These are phyloP conservation scores for Eufriesea mexicana DNA, from an alignment of 1,140 invertebrate genomes.

Conservation along the genomic window DNA sequence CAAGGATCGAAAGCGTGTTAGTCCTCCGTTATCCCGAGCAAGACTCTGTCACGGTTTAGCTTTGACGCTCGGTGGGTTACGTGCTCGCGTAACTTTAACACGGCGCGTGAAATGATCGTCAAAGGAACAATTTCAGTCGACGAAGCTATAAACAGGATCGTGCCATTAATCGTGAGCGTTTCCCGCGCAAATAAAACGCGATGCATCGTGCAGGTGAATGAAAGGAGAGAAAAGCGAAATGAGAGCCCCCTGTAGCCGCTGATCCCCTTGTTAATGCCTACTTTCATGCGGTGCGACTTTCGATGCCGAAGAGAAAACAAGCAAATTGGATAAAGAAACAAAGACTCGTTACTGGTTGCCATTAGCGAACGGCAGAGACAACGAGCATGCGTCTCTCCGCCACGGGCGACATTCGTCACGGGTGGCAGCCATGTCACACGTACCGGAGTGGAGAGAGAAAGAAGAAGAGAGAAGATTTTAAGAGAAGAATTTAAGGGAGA, in stretches of 20 bases:
- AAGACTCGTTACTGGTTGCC: background rate
- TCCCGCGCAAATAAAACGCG: background rate
- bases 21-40: background rate
- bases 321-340: background rate
- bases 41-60: too few species aligned
- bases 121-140: too few species aligned
- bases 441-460: background rate
- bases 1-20: background rate
- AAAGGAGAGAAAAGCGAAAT: background rate
- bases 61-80: too few species aligned
- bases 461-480: slow-evolving; percentile 3
- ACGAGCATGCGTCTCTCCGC: too few species aligned
- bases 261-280: background rate
- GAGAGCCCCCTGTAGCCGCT: too few species aligned
- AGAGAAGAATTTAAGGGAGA: slow-evolving; percentile 23
- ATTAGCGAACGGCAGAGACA: background rate
- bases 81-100: too few species aligned
- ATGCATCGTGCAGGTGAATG: background rate
- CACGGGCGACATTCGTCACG: background rate
- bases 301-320: background rate
- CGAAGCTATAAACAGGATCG: too few species aligned
- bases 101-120: too few species aligned
- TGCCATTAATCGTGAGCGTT: too few species aligned
- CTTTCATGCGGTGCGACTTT: background rate
- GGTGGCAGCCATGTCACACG: background rate